These are phyloP conservation scores for Mallotus villosus DNA, from an alignment of 2,797 vertebrate genomes.

Conservation along the genomic window DNA sequence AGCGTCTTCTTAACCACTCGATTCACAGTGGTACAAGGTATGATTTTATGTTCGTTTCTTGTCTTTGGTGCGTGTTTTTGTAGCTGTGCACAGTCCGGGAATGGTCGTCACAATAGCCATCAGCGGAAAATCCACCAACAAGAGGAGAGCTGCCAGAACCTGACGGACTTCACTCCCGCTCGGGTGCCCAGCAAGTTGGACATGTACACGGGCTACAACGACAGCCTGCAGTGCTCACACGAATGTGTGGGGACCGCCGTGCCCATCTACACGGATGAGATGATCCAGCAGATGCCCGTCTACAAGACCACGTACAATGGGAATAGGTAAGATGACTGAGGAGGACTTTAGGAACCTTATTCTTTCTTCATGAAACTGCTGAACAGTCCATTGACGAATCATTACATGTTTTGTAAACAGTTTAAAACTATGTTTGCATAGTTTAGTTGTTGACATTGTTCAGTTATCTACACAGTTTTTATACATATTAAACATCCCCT, in stretches of 20 bases:
- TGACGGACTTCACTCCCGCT: constrained; percentile 94
- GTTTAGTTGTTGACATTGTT: no score
- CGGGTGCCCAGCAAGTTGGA: constrained; percentile 95
- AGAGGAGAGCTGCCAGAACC: constrained; percentile 98
- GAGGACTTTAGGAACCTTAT: background rate
- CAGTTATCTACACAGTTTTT: no score
- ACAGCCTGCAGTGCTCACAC: constrained; percentile 96
- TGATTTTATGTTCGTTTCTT: constrained; percentile 83
- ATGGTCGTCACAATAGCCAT: constrained; percentile 91
- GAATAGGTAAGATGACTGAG: constrained; percentile 80
- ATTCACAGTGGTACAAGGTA: constrained; percentile 67
- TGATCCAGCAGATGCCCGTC: constrained; percentile 87
- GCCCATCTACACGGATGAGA: constrained; percentile 90
- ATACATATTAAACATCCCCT: no score
- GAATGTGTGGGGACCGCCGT: constrained; percentile 91
- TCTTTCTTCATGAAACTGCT: background rate
- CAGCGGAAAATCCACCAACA: constrained; percentile 97
- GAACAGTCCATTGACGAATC: no score
- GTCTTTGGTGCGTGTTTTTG: constrained; percentile 85
- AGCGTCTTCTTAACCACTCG: background rate
- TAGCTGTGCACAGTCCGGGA: constrained; percentile 94
- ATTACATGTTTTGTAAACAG: no score
- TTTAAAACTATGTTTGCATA: no score
- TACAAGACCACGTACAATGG: constrained; percentile 95
- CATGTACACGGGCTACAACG: constrained; percentile 98